phyloP scores from a whole-genome alignment of 2,888 invertebrate species.

The Agrenia bidenticulata region DNA sequence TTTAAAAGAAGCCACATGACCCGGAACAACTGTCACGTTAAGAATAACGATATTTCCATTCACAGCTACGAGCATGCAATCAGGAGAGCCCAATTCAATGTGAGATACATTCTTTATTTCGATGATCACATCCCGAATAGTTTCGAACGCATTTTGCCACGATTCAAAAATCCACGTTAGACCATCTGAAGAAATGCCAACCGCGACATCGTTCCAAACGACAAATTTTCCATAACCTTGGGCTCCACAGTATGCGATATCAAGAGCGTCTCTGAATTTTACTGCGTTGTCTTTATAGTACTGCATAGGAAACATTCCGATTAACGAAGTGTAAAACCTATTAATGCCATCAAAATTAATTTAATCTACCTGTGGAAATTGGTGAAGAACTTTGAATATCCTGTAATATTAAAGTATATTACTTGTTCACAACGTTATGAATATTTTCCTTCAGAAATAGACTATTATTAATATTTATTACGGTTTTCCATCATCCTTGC shows the following conservation, averaged over 20 bases:
- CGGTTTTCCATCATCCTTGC: no score
- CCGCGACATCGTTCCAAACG: slow-evolving; percentile 10
- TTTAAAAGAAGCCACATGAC: not conserved
- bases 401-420: no score
- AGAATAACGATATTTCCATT: slow-evolving; percentile 12
- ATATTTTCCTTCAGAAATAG: no score
- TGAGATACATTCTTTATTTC: slow-evolving; percentile 8
- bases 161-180: slow-evolving; percentile 9
- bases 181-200: slow-evolving; percentile 13
- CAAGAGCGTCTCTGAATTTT: not conserved
- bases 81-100: not conserved
- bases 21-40: not conserved
- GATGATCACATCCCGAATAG: not conserved
- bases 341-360: no score
- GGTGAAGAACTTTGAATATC: not conserved
- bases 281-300: slow-evolving; percentile 13
- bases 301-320: no score
- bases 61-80: not conserved
- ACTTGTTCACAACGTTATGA: no score
- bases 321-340: no score
- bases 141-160: slow-evolving; percentile 4
- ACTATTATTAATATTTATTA: no score
- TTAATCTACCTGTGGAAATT: no score
- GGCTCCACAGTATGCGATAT: not conserved
- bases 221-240: not conserved